These are phyloP conservation scores for Synanthedon formicaeformis DNA, from an alignment of 2,888 invertebrate species.

Conservation along the genomic window DNA sequence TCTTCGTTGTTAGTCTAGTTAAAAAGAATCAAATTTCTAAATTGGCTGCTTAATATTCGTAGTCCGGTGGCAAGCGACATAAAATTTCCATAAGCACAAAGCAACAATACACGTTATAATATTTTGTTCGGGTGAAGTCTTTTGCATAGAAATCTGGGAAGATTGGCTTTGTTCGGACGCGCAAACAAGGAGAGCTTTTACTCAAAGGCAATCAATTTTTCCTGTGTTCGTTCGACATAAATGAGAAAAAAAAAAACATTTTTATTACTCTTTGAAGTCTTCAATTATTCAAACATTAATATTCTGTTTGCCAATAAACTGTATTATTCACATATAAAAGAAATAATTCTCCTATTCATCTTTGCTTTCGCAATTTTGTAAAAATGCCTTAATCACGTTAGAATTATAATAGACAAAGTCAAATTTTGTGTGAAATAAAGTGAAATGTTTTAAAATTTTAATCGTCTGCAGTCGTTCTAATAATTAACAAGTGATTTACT, in stretches of 20 bases:
- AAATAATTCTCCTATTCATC: neutral
- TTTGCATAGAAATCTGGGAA: conserved; percentile 50
- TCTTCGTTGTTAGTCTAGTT: neutral
- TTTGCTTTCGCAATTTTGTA: no score
- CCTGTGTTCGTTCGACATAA: conserved; percentile 21
- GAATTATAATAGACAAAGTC: no score
- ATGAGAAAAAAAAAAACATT: conserved; percentile 3
- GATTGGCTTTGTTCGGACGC: conserved; percentile 52
- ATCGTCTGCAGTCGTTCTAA: no score
- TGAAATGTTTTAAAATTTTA: no score
- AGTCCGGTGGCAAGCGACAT: conserved; percentile 21
- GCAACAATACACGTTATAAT: conserved; percentile 40
- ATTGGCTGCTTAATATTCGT: conserved; percentile 30
- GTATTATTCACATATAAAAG: conserved; percentile 11
- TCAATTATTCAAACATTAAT: neutral
- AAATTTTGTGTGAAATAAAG: no score
- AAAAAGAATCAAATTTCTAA: conserved; percentile 21
- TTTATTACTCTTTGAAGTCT: conserved; percentile 8
- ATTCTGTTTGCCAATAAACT: conserved; percentile 9
- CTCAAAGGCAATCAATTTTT: conserved; percentile 41
- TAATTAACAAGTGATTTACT: no score
- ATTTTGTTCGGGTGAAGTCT: conserved; percentile 42
- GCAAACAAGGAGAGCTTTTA: conserved; percentile 43
- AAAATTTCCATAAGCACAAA: conserved; percentile 49
- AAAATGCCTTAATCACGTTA: no score